Percentiles rank a stretch among this genome's conserved stretches.
These are phyloP conservation scores for Chaetodon trifasciatus DNA, from an alignment of 2,797 vertebrate genomes.

Conservation along the genomic window DNA sequence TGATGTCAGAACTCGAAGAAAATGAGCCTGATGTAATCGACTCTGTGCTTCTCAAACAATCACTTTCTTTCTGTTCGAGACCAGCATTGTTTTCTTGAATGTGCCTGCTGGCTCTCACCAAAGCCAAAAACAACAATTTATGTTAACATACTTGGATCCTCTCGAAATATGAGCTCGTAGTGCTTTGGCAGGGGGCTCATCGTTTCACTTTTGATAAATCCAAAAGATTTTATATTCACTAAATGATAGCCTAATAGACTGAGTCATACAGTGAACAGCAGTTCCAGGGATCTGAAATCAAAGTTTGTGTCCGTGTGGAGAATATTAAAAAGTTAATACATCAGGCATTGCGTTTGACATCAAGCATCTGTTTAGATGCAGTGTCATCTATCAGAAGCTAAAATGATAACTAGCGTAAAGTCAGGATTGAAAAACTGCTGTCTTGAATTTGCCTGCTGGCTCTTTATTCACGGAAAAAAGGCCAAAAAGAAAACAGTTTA, in stretches of 20 bases:
- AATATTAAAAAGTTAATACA: constrained; percentile 15
- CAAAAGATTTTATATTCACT: constrained; percentile 44
- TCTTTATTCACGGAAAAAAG: constrained; percentile 4
- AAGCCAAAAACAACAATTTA: constrained; percentile 56
- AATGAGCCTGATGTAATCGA: constrained; percentile 9
- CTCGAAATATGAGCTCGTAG: constrained; percentile 33
- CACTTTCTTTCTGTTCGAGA: constrained; percentile 22
- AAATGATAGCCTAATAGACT: constrained; percentile 27
- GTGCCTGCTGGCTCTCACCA: constrained; percentile 36
- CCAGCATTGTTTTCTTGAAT: constrained; percentile 34
- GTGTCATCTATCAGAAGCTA: constrained; percentile 1
- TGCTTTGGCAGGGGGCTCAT: constrained; percentile 47
- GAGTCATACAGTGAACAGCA: constrained; percentile 37
- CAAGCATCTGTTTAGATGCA: constrained; percentile 3
- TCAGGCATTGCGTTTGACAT: constrained; percentile 4
- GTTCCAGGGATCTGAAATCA: constrained; percentile 42
- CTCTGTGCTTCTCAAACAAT: constrained; percentile 22
- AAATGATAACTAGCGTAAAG: constrained; percentile 4
- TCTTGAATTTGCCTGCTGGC: constrained; percentile 20
- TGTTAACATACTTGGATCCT: constrained; percentile 53
- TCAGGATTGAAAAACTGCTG: constrained; percentile 3
- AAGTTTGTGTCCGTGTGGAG: constrained; percentile 23
- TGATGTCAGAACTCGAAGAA: constrained; percentile 9
- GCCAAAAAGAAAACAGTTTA: constrained; percentile 48
- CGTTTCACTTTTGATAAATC: constrained; percentile 64